Evolutionary conservation across 2,113 vertebrate species (phyloP).

Genomic region (Danio rerio): DNA sequence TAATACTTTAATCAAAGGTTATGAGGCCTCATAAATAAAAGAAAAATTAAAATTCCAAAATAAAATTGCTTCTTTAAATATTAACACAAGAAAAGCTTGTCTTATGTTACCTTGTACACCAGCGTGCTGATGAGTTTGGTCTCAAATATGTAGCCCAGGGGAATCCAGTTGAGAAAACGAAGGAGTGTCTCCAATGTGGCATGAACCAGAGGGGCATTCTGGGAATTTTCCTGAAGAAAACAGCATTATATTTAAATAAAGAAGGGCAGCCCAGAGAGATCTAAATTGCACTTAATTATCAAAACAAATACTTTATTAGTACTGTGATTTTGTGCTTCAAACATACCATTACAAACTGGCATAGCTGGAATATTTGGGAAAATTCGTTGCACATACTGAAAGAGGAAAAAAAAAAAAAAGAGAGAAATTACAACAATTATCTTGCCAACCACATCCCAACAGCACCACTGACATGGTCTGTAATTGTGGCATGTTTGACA

Average conservation of each 20-base stretch:
- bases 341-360: conserved; percentile 97
- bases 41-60: too few relatives aligned
- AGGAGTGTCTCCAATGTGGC: conserved; percentile 94
- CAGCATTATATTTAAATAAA: background rate
- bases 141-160: conserved; percentile 96
- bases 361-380: conserved; percentile 96
- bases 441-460: background rate
- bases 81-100: too few relatives aligned
- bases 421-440: background rate
- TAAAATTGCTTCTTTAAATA: too few relatives aligned
- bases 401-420: conserved; percentile 42
- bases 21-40: too few relatives aligned
- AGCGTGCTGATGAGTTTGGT: conserved; percentile 96
- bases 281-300: background rate
- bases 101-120: conserved; percentile 89
- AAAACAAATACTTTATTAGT: background rate
- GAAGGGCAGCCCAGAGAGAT: background rate
- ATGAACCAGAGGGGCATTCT: conserved; percentile 94
- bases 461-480: background rate
- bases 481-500: background rate
- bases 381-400: conserved; percentile 97
- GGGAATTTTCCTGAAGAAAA: conserved; percentile 88
- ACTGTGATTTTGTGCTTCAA: background rate
- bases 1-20: too few relatives aligned
- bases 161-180: conserved; percentile 97